phyloP scores from a whole-genome alignment of 1,140 invertebrate species.

The Belonocnema kinseyi region DNA sequence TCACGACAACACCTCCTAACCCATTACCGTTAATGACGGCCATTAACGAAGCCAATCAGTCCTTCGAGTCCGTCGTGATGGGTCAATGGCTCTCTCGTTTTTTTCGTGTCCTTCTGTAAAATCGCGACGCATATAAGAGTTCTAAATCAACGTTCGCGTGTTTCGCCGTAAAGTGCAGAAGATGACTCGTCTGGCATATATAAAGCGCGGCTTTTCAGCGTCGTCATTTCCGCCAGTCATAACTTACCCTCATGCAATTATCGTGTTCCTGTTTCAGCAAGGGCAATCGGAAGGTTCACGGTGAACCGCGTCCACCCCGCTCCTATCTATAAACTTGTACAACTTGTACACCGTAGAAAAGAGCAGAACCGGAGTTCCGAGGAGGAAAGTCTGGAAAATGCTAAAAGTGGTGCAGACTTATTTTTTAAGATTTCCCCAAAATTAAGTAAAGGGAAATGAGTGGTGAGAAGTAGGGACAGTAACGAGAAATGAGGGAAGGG shows the following conservation, averaged over 20 bases:
- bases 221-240: constrained; percentile 59
- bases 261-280: constrained; percentile 53
- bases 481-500: no score
- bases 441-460: no score
- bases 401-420: no score
- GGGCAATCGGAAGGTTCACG: constrained; percentile 49
- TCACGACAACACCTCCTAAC: constrained; percentile 53
- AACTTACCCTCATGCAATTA: constrained; percentile 58
- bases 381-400: no score
- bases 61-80: constrained; percentile 49
- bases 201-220: constrained; percentile 50
- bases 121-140: constrained; percentile 25
- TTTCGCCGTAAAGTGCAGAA: constrained; percentile 51
- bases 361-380: no score
- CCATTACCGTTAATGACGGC: constrained; percentile 60
- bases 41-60: constrained; percentile 59
- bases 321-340: constrained; percentile 2
- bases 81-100: constrained; percentile 56
- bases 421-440: no score
- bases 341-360: no score
- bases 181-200: constrained; percentile 45
- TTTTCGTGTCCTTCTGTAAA: constrained; percentile 41
- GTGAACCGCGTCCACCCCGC: not conserved
- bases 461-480: no score
- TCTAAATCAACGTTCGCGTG: constrained; percentile 47